Conservation (phyloP, 2,888 invertebrate species). For the Leptodirus hochenwartii region DNA sequence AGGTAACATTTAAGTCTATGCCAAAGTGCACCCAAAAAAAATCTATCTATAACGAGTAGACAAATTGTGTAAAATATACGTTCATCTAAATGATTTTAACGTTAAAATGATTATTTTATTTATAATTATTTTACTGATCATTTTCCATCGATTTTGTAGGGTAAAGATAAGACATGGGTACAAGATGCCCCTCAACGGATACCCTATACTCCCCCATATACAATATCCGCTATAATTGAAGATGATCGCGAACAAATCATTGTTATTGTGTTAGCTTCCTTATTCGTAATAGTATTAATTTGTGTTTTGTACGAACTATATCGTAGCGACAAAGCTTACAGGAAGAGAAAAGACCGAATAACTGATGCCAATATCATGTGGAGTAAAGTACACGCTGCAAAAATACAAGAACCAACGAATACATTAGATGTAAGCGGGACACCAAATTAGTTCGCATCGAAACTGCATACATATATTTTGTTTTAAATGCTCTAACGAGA, state of each 20-base stretch:
- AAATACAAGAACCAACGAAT: constrained; percentile 19
- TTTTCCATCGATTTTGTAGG: constrained; percentile 28
- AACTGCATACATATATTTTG: too few species aligned
- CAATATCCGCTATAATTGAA: constrained; percentile 56
- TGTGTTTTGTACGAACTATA: constrained; percentile 56
- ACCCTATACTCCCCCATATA: constrained; percentile 55
- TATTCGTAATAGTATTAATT: constrained; percentile 52
- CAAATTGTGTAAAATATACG: too few species aligned
- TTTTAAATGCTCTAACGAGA: background rate
- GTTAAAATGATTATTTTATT: background rate
- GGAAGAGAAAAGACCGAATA: constrained; percentile 51
- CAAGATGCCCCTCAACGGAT: constrained; percentile 65
- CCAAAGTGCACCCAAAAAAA: too few species aligned
- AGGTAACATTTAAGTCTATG: too few species aligned
- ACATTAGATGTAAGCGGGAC: too few species aligned
- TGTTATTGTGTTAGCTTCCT: constrained; percentile 57
- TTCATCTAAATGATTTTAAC: background rate
- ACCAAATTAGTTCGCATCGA: too few species aligned
- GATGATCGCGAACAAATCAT: constrained; percentile 61
- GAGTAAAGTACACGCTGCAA: constrained; percentile 54
- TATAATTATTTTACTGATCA: too few species aligned
- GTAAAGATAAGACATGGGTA: constrained; percentile 64
- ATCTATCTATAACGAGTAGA: too few species aligned
- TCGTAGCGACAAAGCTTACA: constrained; percentile 55
- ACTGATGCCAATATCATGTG: constrained; percentile 58